These are phyloP conservation scores for Tachycineta bicolor DNA, from an alignment of 2,113 vertebrate species.

Conservation along the genomic window DNA sequence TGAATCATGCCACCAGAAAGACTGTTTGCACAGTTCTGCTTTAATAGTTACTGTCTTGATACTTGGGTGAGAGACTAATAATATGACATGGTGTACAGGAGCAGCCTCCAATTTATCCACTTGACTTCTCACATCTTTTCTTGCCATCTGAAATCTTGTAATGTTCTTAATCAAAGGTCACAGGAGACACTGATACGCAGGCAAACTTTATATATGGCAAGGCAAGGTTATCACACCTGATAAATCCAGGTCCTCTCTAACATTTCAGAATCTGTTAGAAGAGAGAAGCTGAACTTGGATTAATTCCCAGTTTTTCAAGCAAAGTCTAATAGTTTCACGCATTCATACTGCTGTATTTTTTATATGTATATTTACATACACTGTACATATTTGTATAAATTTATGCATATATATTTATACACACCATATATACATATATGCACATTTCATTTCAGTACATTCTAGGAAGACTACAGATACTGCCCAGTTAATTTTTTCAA, in stretches of 20 bases:
- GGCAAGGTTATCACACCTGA: background rate
- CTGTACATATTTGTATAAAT: background rate
- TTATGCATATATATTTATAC: background rate
- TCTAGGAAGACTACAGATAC: background rate
- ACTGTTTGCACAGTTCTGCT: constrained; percentile 3
- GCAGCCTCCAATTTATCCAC: constrained; percentile 3
- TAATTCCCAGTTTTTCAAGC: background rate
- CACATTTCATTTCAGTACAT: background rate
- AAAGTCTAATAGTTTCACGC: background rate
- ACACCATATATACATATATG: background rate
- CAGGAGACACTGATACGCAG: background rate
- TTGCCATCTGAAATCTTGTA: background rate
- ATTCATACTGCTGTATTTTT: background rate
- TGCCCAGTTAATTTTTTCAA: background rate
- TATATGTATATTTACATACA: background rate
- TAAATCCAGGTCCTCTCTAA: background rate
- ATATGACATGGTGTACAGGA: background rate
- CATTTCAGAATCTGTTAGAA: background rate
- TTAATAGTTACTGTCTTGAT: background rate
- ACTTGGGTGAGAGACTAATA: background rate
- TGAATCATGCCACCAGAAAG: background rate
- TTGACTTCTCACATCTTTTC: constrained; percentile 19
- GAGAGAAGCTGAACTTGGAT: background rate
- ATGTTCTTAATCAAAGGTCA: constrained; percentile 33
- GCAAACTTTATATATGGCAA: background rate